phyloP scores from a whole-genome alignment of 1,140 invertebrate species.

The Drosophila kanapiae region DNA sequence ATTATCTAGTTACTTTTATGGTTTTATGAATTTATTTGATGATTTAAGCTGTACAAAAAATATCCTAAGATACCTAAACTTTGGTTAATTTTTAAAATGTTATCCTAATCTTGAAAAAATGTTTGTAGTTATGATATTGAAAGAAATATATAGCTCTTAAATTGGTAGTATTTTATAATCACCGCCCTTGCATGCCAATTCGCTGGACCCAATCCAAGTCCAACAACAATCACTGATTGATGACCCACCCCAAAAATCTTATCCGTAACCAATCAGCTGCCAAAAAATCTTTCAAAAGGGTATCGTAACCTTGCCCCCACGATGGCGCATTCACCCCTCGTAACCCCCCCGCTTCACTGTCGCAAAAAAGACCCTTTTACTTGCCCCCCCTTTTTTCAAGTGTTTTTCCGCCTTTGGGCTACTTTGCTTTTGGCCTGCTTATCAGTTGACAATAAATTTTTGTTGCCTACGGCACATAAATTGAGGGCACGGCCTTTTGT shows the following conservation, averaged over 20 bases:
- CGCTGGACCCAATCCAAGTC: constrained; percentile 1
- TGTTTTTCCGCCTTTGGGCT: constrained; percentile 62
- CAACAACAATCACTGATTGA: constrained; percentile 38
- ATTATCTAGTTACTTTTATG: too few relatives aligned
- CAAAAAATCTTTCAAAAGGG: constrained; percentile 41
- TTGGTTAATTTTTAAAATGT: background rate
- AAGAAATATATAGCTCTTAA: background rate
- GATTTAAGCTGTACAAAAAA: too few relatives aligned
- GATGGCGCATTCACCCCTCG: constrained; percentile 1
- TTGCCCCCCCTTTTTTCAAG: constrained; percentile 45
- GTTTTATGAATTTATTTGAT: too few relatives aligned
- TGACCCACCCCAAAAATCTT: constrained; percentile 13
- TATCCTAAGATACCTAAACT: too few relatives aligned
- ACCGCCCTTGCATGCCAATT: constrained; percentile 5
- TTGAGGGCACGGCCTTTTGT: constrained; percentile 70
- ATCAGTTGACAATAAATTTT: constrained; percentile 84
- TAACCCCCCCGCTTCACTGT: background rate
- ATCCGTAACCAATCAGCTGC: constrained; percentile 36
- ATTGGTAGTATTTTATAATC: constrained; percentile 3
- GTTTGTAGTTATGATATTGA: background rate
- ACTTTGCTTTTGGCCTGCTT: constrained; percentile 72
- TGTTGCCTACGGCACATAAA: constrained; percentile 80
- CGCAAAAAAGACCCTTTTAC: constrained; percentile 8
- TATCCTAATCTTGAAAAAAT: background rate
- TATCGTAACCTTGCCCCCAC: constrained; percentile 16